Evolutionary conservation across 2,888 invertebrate species (phyloP).

Genomic region (Yponomeuta sedellus): DNA sequence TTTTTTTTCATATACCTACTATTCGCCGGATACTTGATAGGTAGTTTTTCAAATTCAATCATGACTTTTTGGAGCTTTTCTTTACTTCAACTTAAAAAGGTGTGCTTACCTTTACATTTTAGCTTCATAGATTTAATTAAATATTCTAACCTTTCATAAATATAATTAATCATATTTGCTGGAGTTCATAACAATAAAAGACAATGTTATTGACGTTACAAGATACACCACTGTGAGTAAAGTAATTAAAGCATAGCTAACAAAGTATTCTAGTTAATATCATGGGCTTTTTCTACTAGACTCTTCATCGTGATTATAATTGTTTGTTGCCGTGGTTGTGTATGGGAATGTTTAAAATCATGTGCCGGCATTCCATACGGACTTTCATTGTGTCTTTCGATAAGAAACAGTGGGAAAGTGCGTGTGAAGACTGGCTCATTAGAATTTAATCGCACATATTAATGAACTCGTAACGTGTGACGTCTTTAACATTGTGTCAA

Average conservation of each 20-base stretch:
- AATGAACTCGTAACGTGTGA: constrained; percentile 11
- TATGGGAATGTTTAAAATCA: constrained; percentile 29
- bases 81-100: too few species aligned
- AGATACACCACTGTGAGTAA: background rate
- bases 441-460: constrained; percentile 27
- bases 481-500: background rate
- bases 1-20: too few species aligned
- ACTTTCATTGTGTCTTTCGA: constrained; percentile 27
- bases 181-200: background rate
- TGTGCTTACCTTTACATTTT: too few species aligned
- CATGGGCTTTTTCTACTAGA: constrained; percentile 1
- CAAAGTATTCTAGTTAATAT: constrained; percentile 6
- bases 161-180: too few species aligned
- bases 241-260: constrained; percentile 8
- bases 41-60: too few species aligned
- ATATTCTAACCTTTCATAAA: too few species aligned
- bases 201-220: background rate
- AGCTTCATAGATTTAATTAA: too few species aligned
- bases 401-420: constrained; percentile 37
- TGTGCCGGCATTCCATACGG: constrained; percentile 26
- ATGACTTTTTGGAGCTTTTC: too few species aligned
- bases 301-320: constrained; percentile 22
- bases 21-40: too few species aligned
- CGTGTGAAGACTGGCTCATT: constrained; percentile 30
- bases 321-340: constrained; percentile 19